Conservation (phyloP, 2,113 vertebrate genomes). For the Corythornis cristatus region DNA sequence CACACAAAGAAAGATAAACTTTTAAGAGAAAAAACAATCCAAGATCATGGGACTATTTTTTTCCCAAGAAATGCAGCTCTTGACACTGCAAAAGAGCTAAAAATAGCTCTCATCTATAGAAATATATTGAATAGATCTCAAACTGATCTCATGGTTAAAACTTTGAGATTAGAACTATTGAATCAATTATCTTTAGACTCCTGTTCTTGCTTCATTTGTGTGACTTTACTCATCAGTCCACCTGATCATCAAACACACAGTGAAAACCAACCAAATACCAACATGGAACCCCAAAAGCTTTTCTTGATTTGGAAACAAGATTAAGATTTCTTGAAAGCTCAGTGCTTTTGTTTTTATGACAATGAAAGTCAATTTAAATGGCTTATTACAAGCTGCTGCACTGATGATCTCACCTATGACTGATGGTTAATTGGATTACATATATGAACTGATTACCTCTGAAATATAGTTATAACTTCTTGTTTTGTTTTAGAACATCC, state of each 20-base stretch:
- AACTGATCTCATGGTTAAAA: background rate
- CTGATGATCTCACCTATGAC: background rate
- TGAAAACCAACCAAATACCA: background rate
- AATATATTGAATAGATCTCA: too few species aligned
- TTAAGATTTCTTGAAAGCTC: background rate
- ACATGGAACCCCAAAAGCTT: background rate
- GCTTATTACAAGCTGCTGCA: background rate
- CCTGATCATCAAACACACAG: background rate
- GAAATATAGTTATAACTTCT: background rate
- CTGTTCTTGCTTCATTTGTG: background rate
- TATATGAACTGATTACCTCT: background rate
- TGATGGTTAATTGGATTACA: background rate
- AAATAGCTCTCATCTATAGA: background rate
- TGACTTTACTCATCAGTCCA: background rate
- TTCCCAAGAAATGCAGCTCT: background rate
- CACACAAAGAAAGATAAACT: background rate
- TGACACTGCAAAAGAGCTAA: background rate
- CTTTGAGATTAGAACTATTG: background rate
- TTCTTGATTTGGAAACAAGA: background rate
- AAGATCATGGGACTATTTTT: background rate
- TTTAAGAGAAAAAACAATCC: background rate
- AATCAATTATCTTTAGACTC: background rate
- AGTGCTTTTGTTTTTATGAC: background rate
- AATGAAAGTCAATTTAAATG: background rate
- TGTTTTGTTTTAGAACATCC: background rate